Evolutionary conservation across 2,888 invertebrate species (phyloP), one percentile per base, ranked within the genome.

Genomic region (Elmis aenea): DNA sequence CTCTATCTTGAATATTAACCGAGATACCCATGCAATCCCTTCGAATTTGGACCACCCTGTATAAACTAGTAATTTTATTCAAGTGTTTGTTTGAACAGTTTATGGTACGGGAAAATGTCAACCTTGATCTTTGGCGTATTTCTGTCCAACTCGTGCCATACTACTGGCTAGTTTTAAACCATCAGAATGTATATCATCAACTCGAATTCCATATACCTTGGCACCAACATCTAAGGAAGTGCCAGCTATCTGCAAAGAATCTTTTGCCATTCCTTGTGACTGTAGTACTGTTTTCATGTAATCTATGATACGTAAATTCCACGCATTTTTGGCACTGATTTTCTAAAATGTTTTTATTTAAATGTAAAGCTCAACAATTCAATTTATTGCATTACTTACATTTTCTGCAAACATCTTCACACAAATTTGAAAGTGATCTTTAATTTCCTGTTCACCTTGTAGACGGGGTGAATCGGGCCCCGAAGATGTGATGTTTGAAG

Each of bases 271-370:
- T 55, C 81, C 81, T 31, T 81, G 77, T 6, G 33, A 32, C 22
- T 76, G 73, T n/a, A 90, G 61, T 70, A 91, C 75, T 11, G 80
- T 79, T 0, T 82, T 75, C 75, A 93, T 79, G 51, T 85, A 85
- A 61, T 94, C 92, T 53, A 93, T 92, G 26, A 93, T 73, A 46
- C 87, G 83, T 1, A 92, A 69, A 45, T 79, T 83, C 78, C 93
- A 94, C 0, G 90, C 93, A 74, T 93, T 93, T 59, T 90, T 89
- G 28, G 79, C 74, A 55, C 79, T 91, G 50, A 94, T 85, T 81
- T 90, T 92, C 84, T 85, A 73, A 64, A 33, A 29, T 2, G 13
- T 15, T 3, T 2, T 5, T n/a, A n/a, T n/a, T n/a, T n/a, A n/a
- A n/a, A n/a, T n/a, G n/a, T n/a, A n/a, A n/a, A n/a, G n/a, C n/a